Percentiles rank a stretch among this genome's conserved stretches.
phyloP scores from a whole-genome alignment of 2,888 invertebrate species.

The Gari tellinella region DNA sequence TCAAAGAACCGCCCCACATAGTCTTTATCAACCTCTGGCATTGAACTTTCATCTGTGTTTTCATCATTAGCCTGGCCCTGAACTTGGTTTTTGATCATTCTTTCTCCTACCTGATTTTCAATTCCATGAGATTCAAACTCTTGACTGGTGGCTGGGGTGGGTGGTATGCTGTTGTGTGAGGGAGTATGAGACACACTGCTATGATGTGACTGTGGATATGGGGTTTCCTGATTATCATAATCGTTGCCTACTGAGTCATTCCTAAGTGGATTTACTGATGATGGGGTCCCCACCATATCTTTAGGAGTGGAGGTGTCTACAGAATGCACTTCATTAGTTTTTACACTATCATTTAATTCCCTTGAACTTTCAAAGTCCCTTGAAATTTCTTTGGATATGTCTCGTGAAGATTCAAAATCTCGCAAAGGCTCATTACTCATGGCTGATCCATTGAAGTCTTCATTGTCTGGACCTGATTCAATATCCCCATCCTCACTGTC shows the following conservation, averaged over 20 bases:
- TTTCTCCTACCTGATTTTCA: conserved; percentile 25
- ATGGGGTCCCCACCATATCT: conserved; percentile 46
- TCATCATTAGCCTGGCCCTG: conserved; percentile 59
- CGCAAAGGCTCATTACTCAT: conserved; percentile 57
- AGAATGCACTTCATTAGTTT: conserved; percentile 51
- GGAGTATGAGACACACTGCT: conserved; percentile 57
- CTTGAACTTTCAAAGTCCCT: conserved; percentile 62
- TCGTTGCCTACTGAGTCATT: conserved; percentile 56
- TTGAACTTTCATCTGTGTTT: conserved; percentile 63
- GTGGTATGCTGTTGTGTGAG: conserved; percentile 57
- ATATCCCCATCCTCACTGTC: conserved; percentile 72
- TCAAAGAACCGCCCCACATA: conserved; percentile 80
- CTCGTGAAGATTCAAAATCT: conserved; percentile 62
- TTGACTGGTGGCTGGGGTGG: conserved; percentile 51
- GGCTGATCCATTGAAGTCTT: conserved; percentile 56
- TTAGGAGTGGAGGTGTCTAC: conserved; percentile 60
- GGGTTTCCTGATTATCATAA: conserved; percentile 43
- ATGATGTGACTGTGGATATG: conserved; percentile 52
- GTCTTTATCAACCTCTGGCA: conserved; percentile 77
- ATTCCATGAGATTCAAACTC: conserved; percentile 57
- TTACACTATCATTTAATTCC: conserved; percentile 61
- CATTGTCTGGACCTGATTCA: conserved; percentile 69
- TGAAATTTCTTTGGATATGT: conserved; percentile 56
- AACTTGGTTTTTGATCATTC: conserved; percentile 37
- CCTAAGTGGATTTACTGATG: conserved; percentile 51